These are phyloP conservation scores for Cetonia aurata DNA, from an alignment of 2,888 invertebrate species.

Conservation along the genomic window DNA sequence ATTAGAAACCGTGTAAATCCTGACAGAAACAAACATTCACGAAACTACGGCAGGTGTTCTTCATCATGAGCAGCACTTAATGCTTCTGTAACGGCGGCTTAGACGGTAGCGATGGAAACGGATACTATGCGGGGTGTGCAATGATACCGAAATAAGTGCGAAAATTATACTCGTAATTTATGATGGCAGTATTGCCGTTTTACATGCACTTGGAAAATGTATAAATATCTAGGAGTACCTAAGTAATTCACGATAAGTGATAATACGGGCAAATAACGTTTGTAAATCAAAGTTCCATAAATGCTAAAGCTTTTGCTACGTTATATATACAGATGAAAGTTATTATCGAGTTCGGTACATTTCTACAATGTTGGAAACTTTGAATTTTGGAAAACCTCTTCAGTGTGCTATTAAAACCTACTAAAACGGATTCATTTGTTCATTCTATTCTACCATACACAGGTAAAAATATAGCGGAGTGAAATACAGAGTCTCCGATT, in stretches of 20 bases:
- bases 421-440: too few relatives aligned
- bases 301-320: too few relatives aligned
- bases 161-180: slow-evolving; percentile 45
- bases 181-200: slow-evolving; percentile 40
- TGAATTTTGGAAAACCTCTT: too few relatives aligned
- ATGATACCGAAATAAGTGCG: slow-evolving; percentile 42
- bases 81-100: slow-evolving; percentile 46
- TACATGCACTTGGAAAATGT: slow-evolving; percentile 9
- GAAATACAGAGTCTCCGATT: too few relatives aligned
- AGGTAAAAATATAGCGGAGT: too few relatives aligned
- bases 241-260: not conserved
- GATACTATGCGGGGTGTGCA: slow-evolving; percentile 37
- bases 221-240: slow-evolving; percentile 13
- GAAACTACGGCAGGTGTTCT: slow-evolving; percentile 51
- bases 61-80: slow-evolving; percentile 46
- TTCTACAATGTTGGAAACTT: too few relatives aligned
- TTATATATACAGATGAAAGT: too few relatives aligned
- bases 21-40: slow-evolving; percentile 51
- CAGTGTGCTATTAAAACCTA: too few relatives aligned
- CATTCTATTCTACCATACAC: too few relatives aligned
- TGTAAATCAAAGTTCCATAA: too few relatives aligned
- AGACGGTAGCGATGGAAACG: slow-evolving; percentile 43
- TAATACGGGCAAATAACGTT: too few relatives aligned
- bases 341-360: too few relatives aligned
- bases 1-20: slow-evolving; percentile 50